Base-by-base conservation (phyloP, 2,888 invertebrate species). In the Polydrusus cervinus region DNA sequence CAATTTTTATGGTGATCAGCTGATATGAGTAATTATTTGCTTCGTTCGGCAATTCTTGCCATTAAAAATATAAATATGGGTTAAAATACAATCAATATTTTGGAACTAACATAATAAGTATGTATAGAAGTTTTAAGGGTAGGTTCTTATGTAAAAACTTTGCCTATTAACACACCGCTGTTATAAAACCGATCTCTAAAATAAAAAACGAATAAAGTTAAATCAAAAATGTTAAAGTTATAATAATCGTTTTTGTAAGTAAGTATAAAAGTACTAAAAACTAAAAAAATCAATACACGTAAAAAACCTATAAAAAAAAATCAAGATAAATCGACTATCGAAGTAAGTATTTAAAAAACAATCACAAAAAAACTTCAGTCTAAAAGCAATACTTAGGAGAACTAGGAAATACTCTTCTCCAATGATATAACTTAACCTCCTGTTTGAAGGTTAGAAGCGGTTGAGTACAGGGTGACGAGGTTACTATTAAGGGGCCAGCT, bases 371-470 rank as follows among this genome's bases (percentile, higher is more conserved):
- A 55, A 70, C 67, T 76, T 82, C 82, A 82, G 82, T 82, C 82
- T 81, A 82, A 82, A 82, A 82, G 81, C 82, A 81, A 81, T 82
- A 81, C 80, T 80, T 78, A 80, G 74, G 62, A 80, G 76, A 55
- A 68, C 55, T 43, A 53, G 64, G 55, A 49, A 55, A 47, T 43
- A 62, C 34, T 70, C 40, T 60, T 55, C 71, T 67, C 71, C 65
- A 53, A 49, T 75, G 75, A 71, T 71, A 75, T 75, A 67, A 61
- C 53, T 62, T 45, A 66, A 68, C 47, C 61, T 62, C 66, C 55
- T 14, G 53, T 38, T 40, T 34, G 40, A 75, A 79, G 78, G 76
- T 78, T 74, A 67, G 62, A 78, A 73, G 78, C 74, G 78, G 78
- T 79, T 75, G 79, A 79, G 75, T 77, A 77, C 75, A 78, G 79